Conservation (phyloP, 2,888 invertebrate genomes). For the Leistus spinibarbis region DNA sequence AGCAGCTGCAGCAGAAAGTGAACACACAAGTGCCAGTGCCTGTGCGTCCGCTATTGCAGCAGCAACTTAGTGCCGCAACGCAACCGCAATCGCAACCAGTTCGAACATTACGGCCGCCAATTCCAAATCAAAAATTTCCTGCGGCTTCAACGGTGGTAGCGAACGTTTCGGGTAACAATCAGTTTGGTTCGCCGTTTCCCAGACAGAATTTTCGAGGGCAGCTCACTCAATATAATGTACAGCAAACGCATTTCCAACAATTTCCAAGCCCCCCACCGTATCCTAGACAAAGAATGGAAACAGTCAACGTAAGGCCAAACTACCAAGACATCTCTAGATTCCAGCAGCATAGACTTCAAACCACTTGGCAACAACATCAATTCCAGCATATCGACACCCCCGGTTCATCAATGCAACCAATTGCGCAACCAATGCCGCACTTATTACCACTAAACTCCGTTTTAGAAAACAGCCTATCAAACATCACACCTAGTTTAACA, state of each 20-base stretch:
- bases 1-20: conserved; percentile 17
- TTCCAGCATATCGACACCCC: background rate
- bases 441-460: conserved; percentile 47
- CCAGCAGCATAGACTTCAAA: conserved; percentile 22
- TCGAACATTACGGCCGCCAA: conserved; percentile 13
- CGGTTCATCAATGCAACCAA: conserved; percentile 53
- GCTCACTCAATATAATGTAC: conserved; percentile 33
- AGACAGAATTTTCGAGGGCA: conserved; percentile 42
- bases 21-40: conserved; percentile 30
- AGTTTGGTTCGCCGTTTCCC: conserved; percentile 43
- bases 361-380: conserved; percentile 61
- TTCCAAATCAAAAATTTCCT: conserved; percentile 7
- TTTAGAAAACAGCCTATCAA: conserved; percentile 48
- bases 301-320: conserved; percentile 40
- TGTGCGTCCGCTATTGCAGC: conserved; percentile 4
- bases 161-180: background rate
- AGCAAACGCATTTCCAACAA: conserved; percentile 35
- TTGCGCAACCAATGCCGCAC: conserved; percentile 48
- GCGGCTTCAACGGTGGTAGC: conserved; percentile 38
- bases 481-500: conserved; percentile 55
- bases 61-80: background rate
- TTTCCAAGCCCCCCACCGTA: conserved; percentile 46
- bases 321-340: conserved; percentile 40
- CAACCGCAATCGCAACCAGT: conserved; percentile 12
- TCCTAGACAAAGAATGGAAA: conserved; percentile 41